Conservation (phyloP, 2,113 vertebrate genomes). For the Carassius carassius region DNA sequence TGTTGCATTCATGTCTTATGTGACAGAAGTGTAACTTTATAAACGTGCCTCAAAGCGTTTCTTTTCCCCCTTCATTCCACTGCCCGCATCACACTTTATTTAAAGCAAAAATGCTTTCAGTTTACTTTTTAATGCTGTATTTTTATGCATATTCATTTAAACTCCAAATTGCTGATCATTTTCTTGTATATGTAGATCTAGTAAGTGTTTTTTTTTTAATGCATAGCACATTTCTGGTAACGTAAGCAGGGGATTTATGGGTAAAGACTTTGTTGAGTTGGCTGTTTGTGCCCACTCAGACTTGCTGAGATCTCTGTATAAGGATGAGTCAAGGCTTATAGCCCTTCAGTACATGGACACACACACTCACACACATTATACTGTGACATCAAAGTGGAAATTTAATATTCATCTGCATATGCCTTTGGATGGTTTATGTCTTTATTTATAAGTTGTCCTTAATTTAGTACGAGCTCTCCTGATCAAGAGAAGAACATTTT, state of each 20-base stretch:
- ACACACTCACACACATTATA: not conserved
- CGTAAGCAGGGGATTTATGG: not conserved
- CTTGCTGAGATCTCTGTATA: not conserved
- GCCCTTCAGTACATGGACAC: not conserved
- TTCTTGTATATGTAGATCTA: not conserved
- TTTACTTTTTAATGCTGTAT: not conserved
- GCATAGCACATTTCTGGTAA: not conserved
- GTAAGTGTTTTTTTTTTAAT: too few relatives aligned
- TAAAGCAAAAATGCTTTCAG: too few relatives aligned
- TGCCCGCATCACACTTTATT: too few relatives aligned
- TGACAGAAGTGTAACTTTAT: too few relatives aligned
- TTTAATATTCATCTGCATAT: slow-evolving; percentile 10
- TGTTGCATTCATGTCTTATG: not conserved
- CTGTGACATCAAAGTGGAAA: slow-evolving; percentile 34
- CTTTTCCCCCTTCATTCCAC: too few relatives aligned
- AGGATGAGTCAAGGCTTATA: slow-evolving; percentile 24
- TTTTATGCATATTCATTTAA: slow-evolving; percentile 1
- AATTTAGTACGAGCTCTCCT: slow-evolving; percentile 16
- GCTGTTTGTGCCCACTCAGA: slow-evolving; percentile 12
- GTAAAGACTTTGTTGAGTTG: slow-evolving; percentile 21
- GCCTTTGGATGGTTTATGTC: slow-evolving; percentile 3
- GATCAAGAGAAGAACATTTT: not conserved
- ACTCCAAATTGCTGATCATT: slow-evolving; percentile 2
- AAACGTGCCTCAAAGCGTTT: too few relatives aligned
- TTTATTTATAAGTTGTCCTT: slow-evolving; percentile 42